phyloP scores from a whole-genome alignment of 2,113 vertebrate genomes.

The Theristicus caerulescens region DNA sequence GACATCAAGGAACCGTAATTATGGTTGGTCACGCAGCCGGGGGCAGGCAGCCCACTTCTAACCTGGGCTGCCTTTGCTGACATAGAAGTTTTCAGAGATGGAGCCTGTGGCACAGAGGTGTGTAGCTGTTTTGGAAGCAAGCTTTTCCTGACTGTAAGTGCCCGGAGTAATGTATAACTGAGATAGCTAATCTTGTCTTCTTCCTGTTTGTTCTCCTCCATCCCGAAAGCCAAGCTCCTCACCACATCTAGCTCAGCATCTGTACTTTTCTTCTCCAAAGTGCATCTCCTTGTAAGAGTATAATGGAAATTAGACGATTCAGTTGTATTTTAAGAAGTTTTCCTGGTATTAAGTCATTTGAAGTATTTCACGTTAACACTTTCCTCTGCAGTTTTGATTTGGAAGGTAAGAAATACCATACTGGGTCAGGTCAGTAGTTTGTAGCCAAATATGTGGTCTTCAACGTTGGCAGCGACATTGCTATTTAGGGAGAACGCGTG shows the following conservation, averaged over 20 bases:
- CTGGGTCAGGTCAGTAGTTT: not conserved
- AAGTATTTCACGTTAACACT: not conserved
- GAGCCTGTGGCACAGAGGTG: not conserved
- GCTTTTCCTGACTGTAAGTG: not conserved
- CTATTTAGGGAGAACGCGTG: not conserved
- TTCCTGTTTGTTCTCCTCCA: not conserved
- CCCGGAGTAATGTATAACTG: not conserved
- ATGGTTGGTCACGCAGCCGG: not conserved
- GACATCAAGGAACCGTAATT: not conserved
- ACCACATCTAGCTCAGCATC: not conserved
- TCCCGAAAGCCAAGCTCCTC: not conserved
- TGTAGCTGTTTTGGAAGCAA: not conserved
- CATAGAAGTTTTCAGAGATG: not conserved
- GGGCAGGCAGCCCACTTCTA: not conserved
- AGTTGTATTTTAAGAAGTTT: not conserved
- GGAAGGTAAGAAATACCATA: not conserved
- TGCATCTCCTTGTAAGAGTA: not conserved
- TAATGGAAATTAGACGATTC: not conserved
- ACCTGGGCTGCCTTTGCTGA: not conserved
- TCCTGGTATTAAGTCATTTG: not conserved
- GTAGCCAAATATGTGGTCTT: not conserved
- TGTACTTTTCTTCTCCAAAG: not conserved
- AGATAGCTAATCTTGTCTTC: not conserved
- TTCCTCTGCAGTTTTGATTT: not conserved
- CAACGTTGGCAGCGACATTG: not conserved